Percentiles rank a stretch among this genome's conserved stretches.
These are phyloP conservation scores for Riptortus pedestris DNA, from an alignment of 1,140 invertebrate genomes.

Conservation along the genomic window DNA sequence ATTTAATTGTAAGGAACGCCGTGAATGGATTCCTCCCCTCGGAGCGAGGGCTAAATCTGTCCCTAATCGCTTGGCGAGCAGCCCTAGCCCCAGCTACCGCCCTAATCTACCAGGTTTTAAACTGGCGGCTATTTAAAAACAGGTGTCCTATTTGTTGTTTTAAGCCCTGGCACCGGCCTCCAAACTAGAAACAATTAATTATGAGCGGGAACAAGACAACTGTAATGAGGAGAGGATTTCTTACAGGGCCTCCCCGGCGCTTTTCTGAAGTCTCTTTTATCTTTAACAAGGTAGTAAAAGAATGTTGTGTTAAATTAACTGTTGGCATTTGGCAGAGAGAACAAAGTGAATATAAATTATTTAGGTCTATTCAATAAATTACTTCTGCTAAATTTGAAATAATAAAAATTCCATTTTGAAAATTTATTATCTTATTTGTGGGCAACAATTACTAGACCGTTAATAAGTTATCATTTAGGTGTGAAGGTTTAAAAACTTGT, in stretches of 20 bases:
- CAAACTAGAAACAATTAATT: constrained; percentile 5
- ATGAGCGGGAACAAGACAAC: background rate
- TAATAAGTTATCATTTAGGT: too few relatives aligned
- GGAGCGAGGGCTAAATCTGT: constrained; percentile 2
- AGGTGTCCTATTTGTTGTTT: constrained; percentile 16
- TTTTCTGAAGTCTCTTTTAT: background rate
- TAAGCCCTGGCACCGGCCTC: background rate
- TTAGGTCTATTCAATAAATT: background rate
- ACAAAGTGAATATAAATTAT: background rate
- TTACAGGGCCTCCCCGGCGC: background rate
- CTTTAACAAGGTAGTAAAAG: background rate
- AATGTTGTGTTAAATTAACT: background rate
- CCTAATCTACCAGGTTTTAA: background rate
- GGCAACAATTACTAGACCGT: too few relatives aligned
- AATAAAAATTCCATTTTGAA: background rate
- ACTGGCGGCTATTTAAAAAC: constrained; percentile 14
- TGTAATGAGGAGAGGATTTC: background rate
- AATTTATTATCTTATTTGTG: too few relatives aligned
- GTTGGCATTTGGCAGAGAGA: background rate
- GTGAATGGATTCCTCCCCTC: background rate
- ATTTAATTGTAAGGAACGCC: constrained; percentile 13
- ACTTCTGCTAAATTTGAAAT: background rate
- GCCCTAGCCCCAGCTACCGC: background rate
- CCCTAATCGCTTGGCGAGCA: background rate
- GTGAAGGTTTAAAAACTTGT: too few relatives aligned